Percentiles rank a stretch among this genome's conserved stretches.
These are phyloP conservation scores for Notarius lentiginosus DNA, from an alignment of 2,113 vertebrate species.

Conservation along the genomic window DNA sequence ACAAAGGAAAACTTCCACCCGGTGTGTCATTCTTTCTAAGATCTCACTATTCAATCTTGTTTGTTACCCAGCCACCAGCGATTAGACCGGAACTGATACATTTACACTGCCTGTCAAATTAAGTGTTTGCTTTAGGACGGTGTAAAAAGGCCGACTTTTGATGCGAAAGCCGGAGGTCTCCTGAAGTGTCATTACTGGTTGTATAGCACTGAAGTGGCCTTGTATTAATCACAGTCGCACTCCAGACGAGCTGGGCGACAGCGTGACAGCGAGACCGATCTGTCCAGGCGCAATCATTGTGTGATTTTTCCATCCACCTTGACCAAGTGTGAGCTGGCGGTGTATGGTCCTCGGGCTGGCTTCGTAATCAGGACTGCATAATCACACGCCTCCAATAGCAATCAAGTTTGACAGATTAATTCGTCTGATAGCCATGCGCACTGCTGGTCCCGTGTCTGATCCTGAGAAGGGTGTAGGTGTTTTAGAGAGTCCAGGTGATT, in stretches of 20 bases:
- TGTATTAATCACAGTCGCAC: conserved; percentile 79
- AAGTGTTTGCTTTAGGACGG: conserved; percentile 55
- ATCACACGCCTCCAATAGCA: conserved; percentile 76
- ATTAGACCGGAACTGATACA: conserved; percentile 26
- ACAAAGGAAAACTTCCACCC: background rate
- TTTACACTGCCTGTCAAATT: conserved; percentile 47
- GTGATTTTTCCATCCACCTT: conserved; percentile 76
- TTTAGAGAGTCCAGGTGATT: conserved; percentile 80
- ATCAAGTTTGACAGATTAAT: conserved; percentile 77
- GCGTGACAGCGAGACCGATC: conserved; percentile 70
- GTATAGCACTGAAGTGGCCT: conserved; percentile 69
- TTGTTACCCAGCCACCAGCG: background rate
- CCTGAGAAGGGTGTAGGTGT: conserved; percentile 80
- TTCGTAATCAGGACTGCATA: conserved; percentile 79
- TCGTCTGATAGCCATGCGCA: conserved; percentile 68
- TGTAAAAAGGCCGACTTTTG: conserved; percentile 44
- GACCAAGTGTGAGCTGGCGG: conserved; percentile 66
- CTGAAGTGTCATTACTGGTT: conserved; percentile 53
- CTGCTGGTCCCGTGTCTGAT: conserved; percentile 71
- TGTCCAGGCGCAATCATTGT: conserved; percentile 75
- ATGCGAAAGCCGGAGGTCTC: conserved; percentile 55
- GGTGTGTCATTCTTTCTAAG: background rate
- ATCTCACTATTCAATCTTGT: background rate
- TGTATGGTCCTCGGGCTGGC: conserved; percentile 73
- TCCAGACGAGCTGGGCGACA: conserved; percentile 74